phyloP scores from a whole-genome alignment of 2,797 vertebrate species.

The Discoglossus pictus region DNA sequence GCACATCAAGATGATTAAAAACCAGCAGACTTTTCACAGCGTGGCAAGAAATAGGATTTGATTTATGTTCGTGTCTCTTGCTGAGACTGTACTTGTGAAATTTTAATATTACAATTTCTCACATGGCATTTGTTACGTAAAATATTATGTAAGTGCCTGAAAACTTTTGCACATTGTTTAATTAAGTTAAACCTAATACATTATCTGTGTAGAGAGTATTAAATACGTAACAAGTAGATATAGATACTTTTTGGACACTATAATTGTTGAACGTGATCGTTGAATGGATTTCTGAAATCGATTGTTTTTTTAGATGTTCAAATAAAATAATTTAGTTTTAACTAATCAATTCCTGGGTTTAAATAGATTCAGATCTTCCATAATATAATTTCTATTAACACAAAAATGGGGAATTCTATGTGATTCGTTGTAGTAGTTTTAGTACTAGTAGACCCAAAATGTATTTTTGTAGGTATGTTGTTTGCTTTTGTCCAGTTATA shows the following conservation, averaged over 20 bases:
- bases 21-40: slow-evolving; percentile 71
- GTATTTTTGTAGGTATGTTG: too few species aligned
- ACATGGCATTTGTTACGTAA: slow-evolving; percentile 68
- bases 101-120: slow-evolving; percentile 73
- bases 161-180: slow-evolving; percentile 58
- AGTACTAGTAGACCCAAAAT: too few species aligned
- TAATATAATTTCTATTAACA: too few species aligned
- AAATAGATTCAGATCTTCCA: too few species aligned
- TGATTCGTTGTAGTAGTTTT: too few species aligned
- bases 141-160: slow-evolving; percentile 68
- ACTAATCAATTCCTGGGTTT: too few species aligned
- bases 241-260: slow-evolving; percentile 23
- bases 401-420: too few species aligned
- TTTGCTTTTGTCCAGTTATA: too few species aligned
- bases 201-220: slow-evolving; percentile 19
- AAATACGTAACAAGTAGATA: slow-evolving; percentile 15
- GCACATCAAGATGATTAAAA: slow-evolving; percentile 77
- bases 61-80: slow-evolving; percentile 74
- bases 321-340: too few species aligned
- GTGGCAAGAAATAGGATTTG: slow-evolving; percentile 74
- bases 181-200: slow-evolving; percentile 37
- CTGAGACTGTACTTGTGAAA: slow-evolving; percentile 74
- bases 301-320: too few species aligned
- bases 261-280: too few species aligned
- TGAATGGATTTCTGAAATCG: too few species aligned